Evolutionary conservation across 2,113 vertebrate species (phyloP).

Genomic region (Fregetta grallaria): DNA sequence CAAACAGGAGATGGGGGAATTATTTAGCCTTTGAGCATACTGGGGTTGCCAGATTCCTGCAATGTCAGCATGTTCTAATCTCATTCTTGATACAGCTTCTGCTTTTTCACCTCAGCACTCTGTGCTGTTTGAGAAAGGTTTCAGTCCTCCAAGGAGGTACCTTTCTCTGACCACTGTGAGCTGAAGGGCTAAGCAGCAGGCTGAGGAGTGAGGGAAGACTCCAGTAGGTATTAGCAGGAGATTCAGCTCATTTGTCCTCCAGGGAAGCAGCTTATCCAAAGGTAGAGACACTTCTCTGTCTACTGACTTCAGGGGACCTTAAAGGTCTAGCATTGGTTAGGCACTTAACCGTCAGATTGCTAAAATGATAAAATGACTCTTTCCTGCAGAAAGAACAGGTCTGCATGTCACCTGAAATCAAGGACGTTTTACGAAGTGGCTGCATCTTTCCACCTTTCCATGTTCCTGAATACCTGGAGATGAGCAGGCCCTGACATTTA

Average conservation of each 20-base stretch:
- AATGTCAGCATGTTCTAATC: background rate
- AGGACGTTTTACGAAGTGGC: background rate
- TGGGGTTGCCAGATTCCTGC: background rate
- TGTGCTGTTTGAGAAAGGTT: background rate
- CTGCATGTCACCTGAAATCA: background rate
- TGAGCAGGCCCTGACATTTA: no score
- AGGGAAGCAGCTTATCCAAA: background rate
- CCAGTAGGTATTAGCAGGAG: background rate
- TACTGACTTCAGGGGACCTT: background rate
- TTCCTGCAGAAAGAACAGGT: background rate
- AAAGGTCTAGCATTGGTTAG: background rate
- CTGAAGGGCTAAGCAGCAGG: background rate
- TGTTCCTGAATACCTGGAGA: background rate
- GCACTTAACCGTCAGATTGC: background rate
- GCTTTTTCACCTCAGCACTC: background rate
- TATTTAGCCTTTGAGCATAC: background rate
- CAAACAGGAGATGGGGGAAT: no score
- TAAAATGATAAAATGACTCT: background rate
- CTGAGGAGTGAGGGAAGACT: background rate
- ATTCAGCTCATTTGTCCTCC: background rate
- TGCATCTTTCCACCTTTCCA: background rate
- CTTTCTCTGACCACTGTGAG: background rate
- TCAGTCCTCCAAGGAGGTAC: background rate
- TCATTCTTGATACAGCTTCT: background rate
- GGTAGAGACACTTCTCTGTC: background rate